Conservation (phyloP, 2,888 invertebrate genomes). For the Callyntrura sp. region DNA sequence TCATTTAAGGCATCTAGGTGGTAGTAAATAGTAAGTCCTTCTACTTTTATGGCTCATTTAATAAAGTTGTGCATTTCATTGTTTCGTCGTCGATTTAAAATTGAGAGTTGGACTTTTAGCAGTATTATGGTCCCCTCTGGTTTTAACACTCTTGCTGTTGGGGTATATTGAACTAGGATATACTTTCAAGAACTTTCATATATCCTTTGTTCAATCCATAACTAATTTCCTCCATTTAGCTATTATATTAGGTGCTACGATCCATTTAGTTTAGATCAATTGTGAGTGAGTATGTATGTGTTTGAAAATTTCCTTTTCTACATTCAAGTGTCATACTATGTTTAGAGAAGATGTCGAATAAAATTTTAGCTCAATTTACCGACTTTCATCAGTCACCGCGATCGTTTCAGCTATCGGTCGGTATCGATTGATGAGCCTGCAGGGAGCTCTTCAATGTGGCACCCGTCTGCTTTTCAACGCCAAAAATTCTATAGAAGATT, state of each 20-base stretch:
- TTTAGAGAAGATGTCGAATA: no score
- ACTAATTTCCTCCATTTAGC: conserved; percentile 45
- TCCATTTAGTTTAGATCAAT: conserved; percentile 19
- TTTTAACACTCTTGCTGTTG: neutral
- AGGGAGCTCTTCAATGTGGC: neutral
- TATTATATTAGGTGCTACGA: conserved; percentile 23
- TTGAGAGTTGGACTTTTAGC: no score
- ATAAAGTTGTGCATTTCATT: no score
- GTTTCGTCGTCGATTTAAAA: no score
- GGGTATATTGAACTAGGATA: neutral
- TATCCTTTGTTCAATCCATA: conserved; percentile 41
- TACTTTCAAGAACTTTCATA: conserved; percentile 30
- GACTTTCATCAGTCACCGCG: neutral
- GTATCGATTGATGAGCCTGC: neutral
- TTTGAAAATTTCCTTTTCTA: neutral
- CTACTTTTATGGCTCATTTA: no score
- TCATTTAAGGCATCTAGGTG: no score
- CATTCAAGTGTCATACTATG: no score
- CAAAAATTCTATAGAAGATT: neutral
- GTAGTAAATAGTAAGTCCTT: no score
- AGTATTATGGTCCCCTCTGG: neutral
- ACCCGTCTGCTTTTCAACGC: neutral
- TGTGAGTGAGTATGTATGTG: no score
- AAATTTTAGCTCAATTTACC: neutral
- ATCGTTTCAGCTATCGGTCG: neutral